These are phyloP conservation scores for Paratrypauchen microcephalus DNA, from an alignment of 2,797 vertebrate genomes.

Conservation along the genomic window DNA sequence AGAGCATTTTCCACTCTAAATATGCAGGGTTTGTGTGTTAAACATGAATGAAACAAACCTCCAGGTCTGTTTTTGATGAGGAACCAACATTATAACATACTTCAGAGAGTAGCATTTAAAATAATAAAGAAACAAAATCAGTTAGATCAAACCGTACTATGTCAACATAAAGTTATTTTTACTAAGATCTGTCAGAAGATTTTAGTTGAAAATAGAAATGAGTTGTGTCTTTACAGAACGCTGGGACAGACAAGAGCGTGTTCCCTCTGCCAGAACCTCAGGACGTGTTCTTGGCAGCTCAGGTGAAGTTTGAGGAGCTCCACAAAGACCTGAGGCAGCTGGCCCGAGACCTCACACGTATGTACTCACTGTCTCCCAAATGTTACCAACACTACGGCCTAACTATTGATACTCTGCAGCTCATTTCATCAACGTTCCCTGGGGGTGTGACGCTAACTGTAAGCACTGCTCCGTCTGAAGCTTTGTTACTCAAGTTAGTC, in stretches of 20 bases:
- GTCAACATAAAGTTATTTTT: too few relatives aligned
- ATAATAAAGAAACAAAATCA: neutral
- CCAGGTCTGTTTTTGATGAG: too few relatives aligned
- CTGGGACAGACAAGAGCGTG: conserved; percentile 87
- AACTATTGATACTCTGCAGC: neutral
- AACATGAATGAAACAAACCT: too few relatives aligned
- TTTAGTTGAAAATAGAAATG: neutral
- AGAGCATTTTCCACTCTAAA: too few relatives aligned
- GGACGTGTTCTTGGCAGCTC: conserved; percentile 91
- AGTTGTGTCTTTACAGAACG: conserved; percentile 72
- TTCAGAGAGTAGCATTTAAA: neutral
- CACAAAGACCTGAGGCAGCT: conserved; percentile 87
- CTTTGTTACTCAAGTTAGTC: too few relatives aligned
- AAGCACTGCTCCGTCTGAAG: too few relatives aligned
- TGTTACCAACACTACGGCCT: neutral
- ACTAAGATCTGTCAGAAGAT: neutral
- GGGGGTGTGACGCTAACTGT: too few relatives aligned
- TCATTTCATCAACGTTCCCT: too few relatives aligned
- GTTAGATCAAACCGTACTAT: neutral
- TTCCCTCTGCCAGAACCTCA: conserved; percentile 94
- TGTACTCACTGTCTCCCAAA: conserved; percentile 3
- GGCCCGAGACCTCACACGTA: conserved; percentile 89
- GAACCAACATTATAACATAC: too few relatives aligned
- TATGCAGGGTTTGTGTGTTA: too few relatives aligned
- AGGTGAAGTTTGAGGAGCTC: conserved; percentile 95